Percentiles rank a stretch among this genome's conserved stretches.
Evolutionary conservation across 2,113 vertebrate genomes (phyloP).

Genomic region (Daboia siamensis): DNA sequence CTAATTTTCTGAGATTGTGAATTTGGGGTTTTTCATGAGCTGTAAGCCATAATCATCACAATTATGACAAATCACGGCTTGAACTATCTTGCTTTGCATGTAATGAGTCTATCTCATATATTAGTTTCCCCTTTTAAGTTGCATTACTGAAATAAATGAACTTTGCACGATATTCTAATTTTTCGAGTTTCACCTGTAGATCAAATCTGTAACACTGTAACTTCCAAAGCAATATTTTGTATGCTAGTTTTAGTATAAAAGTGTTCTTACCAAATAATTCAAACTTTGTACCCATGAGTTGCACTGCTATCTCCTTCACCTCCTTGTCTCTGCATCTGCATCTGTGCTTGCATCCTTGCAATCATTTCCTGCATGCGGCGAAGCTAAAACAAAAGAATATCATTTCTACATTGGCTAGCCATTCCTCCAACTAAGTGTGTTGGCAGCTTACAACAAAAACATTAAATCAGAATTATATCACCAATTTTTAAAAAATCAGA

Average conservation of each 20-base stretch:
- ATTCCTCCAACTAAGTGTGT: background rate
- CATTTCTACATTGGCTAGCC: background rate
- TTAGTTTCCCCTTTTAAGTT: no score
- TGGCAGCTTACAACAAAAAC: background rate
- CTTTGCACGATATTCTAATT: no score
- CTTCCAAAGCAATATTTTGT: background rate
- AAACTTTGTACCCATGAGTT: slow-evolving; percentile 67
- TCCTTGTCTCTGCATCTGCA: slow-evolving; percentile 86
- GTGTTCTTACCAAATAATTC: slow-evolving; percentile 49
- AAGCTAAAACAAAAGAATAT: slow-evolving; percentile 69
- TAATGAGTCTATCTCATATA: no score
- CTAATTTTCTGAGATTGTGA: no score
- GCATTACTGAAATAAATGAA: no score
- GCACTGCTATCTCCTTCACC: slow-evolving; percentile 71
- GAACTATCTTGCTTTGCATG: no score
- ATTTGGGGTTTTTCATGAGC: no score
- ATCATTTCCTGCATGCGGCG: slow-evolving; percentile 99
- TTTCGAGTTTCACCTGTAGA: background rate
- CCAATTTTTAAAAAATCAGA: background rate
- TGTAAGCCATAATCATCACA: no score
- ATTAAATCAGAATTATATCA: background rate
- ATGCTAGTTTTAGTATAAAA: background rate
- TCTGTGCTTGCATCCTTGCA: slow-evolving; percentile 93
- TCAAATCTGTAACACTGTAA: background rate
- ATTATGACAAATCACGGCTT: no score